A percentile compares a stretch with the other conserved stretches of the same genome.
These are phyloP conservation scores for Neelides folsomi DNA, from an alignment of 2,888 invertebrate species.

Conservation along the genomic window DNA sequence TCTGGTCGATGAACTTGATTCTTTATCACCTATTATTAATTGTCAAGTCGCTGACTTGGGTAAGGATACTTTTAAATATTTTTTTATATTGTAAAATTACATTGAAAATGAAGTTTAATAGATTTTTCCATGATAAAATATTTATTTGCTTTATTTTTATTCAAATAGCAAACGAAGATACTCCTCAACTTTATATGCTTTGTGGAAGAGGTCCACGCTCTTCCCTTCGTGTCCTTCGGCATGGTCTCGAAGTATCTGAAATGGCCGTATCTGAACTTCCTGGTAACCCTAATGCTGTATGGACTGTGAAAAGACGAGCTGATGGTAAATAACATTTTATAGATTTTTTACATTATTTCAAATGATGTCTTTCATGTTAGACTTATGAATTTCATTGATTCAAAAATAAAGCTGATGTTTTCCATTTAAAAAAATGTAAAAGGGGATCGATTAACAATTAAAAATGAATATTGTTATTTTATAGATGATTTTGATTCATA, in stretches of 20 bases:
- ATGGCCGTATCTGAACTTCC: constrained; percentile 99
- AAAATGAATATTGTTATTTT: constrained; percentile 15
- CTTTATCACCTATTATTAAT: constrained; percentile 76
- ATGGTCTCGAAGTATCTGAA: constrained; percentile 96
- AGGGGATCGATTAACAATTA: not conserved
- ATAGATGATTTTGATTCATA: constrained; percentile 97
- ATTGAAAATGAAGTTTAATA: too few species aligned
- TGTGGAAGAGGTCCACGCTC: constrained; percentile 94
- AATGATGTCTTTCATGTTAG: constrained; percentile 33
- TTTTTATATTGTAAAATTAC: too few species aligned
- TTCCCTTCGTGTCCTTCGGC: constrained; percentile 78
- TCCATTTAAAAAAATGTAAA: not conserved
- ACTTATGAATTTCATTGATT: constrained; percentile 23
- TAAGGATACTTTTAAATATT: constrained; percentile 26
- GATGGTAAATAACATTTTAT: constrained; percentile 63
- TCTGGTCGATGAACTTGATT: constrained; percentile 91
- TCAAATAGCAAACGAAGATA: constrained; percentile 78
- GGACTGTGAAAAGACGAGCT: constrained; percentile 92
- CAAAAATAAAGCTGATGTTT: not conserved
- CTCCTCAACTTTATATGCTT: constrained; percentile 90
- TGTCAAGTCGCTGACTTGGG: constrained; percentile 72
- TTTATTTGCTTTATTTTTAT: constrained; percentile 29
- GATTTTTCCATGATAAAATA: not conserved
- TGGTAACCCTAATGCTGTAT: constrained; percentile 99
- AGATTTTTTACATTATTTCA: not conserved